Base-by-base conservation (phyloP, 2,113 vertebrate species). In the Triplophysa rosa region DNA sequence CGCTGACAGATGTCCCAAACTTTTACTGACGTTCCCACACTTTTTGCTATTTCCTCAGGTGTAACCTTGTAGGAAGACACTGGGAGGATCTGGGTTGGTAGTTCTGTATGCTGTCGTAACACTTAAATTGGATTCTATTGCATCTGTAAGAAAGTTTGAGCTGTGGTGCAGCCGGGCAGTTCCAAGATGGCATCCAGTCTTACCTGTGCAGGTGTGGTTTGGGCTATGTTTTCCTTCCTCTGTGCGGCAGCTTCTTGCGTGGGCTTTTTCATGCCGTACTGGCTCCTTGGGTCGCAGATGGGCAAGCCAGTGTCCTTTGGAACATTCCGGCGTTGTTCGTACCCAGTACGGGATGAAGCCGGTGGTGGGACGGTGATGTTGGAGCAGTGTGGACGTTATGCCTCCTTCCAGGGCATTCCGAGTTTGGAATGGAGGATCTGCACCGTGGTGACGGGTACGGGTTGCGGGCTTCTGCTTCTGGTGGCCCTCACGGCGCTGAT, bases 191-290 rank as follows among this genome's bases (percentile, higher is more conserved):
- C 95, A 17, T 97, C 96, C 21, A 99, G 98, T 84, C 94, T 99
- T 86, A 99, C 97, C 2, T 97, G 94, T 24, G 86, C 93, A 0
- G 98, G 98, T 0, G 13, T 95, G 1, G 77, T 95, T 82, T 99
- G 97, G 98, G 94, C 97, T 45, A 85, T 97, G 83, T 91, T 98
- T 67, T 99, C 98, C 11, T 93, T 99, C 82, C 91, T 98, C 5
- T 96, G 95, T 0, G 97, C 98, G 0, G 94, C 92, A 0, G 88
- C 94, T 16, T 97, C 95, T 84, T 99, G 98, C 0, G 94, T 98
- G 75, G 98, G 98, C 7, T 99, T 98, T 91, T 99, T 99, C 84
- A 98, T 99, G 98, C 98, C 98, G 56, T 99, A 98, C 89, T 99
- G 98, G 98, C 95, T 99, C 67, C 90, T 98, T 92, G 98, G 98